phyloP scores from a whole-genome alignment of 2,888 invertebrate genomes.

The Noctua comes region DNA sequence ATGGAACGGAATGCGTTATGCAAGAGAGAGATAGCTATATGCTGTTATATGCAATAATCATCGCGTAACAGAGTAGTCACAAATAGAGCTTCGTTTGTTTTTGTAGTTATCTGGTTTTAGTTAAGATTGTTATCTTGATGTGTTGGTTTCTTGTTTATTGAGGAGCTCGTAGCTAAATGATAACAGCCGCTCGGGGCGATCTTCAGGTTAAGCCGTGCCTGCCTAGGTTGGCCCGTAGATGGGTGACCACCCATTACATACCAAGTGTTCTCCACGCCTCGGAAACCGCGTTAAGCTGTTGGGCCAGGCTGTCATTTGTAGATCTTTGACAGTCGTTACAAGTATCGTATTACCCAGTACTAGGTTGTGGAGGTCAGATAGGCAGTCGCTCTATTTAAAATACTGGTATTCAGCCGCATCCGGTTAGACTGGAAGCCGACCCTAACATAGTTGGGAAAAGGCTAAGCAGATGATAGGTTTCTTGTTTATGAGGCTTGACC shows the following conservation, averaged over 20 bases:
- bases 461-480: not conserved
- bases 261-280: no score
- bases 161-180: not conserved
- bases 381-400: no score
- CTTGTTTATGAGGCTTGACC: not conserved
- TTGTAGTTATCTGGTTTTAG: constrained; percentile 17
- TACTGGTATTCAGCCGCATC: no score
- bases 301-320: not conserved
- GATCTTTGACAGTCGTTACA: not conserved
- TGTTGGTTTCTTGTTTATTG: not conserved
- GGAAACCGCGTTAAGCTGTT: not conserved
- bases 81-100: constrained; percentile 33
- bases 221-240: not conserved
- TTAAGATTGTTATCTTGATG: constrained; percentile 37
- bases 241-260: no score
- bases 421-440: not conserved
- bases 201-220: not conserved
- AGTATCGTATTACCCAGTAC: not conserved
- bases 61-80: constrained; percentile 55
- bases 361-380: not conserved
- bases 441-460: not conserved
- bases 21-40: constrained; percentile 56
- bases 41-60: constrained; percentile 35
- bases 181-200: not conserved
- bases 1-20: constrained; percentile 67